Conservation (phyloP, 2,888 invertebrate genomes). For the Macrostomum cliftonense region DNA sequence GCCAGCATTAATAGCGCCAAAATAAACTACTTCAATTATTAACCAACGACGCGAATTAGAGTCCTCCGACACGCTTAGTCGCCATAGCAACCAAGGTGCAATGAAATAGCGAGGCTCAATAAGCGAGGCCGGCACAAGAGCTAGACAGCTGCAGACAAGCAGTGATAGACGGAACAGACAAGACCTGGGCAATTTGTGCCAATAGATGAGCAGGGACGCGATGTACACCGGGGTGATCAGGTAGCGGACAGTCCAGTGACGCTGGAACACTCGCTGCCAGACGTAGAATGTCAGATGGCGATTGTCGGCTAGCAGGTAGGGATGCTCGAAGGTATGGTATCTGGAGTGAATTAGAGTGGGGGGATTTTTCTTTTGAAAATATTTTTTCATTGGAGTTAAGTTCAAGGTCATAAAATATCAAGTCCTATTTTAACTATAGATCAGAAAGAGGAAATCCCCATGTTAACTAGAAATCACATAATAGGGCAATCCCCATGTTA, state of each 20-base stretch:
- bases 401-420: too few species aligned
- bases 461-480: too few species aligned
- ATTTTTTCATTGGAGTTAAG: too few species aligned
- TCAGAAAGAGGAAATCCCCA: too few species aligned
- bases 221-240: conserved; percentile 52
- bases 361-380: too few species aligned
- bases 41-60: not conserved
- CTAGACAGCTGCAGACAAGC: conserved; percentile 45
- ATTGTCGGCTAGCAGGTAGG: conserved; percentile 82
- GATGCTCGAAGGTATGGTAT: conserved; percentile 57
- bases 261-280: conserved; percentile 65
- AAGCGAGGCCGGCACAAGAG: conserved; percentile 60
- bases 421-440: too few species aligned
- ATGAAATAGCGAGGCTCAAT: conserved; percentile 89
- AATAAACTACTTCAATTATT: not conserved
- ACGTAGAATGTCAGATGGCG: conserved; percentile 85
- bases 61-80: conserved; percentile 30
- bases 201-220: conserved; percentile 37
- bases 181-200: conserved; percentile 16
- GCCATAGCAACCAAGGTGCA: conserved; percentile 62
- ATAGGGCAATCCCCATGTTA: too few species aligned
- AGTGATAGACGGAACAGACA: conserved; percentile 42
- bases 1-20: not conserved
- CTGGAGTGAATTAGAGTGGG: conserved; percentile 11
- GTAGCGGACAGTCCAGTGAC: conserved; percentile 50